Percentiles rank a stretch among this genome's conserved stretches.
Conservation (phyloP, 1,140 invertebrate genomes). For the Aphidius gifuensis region DNA sequence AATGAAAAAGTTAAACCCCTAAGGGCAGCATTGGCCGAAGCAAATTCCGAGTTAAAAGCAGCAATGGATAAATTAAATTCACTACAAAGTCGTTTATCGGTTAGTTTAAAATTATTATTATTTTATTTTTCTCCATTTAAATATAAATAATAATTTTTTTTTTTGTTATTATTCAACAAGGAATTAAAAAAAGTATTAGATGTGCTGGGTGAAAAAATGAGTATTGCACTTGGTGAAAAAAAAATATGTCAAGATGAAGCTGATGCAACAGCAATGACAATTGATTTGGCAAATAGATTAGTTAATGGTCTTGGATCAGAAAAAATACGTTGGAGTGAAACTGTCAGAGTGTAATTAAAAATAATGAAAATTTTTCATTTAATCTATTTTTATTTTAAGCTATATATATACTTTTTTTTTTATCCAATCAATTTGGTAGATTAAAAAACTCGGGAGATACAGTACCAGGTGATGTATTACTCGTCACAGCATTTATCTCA, state of each 20-base stretch:
- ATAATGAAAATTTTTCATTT: not conserved
- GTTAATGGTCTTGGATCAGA: constrained; percentile 91
- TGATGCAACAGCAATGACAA: constrained; percentile 77
- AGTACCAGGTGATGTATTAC: constrained; percentile 83
- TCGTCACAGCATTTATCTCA: constrained; percentile 91
- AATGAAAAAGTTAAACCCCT: constrained; percentile 92
- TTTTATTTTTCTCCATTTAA: constrained; percentile 4
- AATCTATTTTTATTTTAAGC: not conserved
- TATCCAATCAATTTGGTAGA: constrained; percentile 34
- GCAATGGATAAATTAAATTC: constrained; percentile 75
- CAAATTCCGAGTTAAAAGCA: constrained; percentile 78
- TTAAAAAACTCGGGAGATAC: constrained; percentile 65
- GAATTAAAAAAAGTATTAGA: constrained; percentile 77
- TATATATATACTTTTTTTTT: not conserved
- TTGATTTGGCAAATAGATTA: constrained; percentile 87
- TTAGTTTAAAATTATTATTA: constrained; percentile 27
- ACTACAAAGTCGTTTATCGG: constrained; percentile 62
- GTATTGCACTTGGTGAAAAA: constrained; percentile 81
- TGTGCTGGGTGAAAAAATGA: constrained; percentile 75
- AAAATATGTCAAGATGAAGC: constrained; percentile 84
- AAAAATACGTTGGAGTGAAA: constrained; percentile 79
- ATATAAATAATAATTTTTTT: not conserved
- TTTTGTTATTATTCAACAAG: constrained; percentile 40
- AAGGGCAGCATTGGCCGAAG: constrained; percentile 73
- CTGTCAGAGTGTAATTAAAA: constrained; percentile 58